phyloP scores from a whole-genome alignment of 1,140 invertebrate genomes.

The Oscheius sp. region DNA sequence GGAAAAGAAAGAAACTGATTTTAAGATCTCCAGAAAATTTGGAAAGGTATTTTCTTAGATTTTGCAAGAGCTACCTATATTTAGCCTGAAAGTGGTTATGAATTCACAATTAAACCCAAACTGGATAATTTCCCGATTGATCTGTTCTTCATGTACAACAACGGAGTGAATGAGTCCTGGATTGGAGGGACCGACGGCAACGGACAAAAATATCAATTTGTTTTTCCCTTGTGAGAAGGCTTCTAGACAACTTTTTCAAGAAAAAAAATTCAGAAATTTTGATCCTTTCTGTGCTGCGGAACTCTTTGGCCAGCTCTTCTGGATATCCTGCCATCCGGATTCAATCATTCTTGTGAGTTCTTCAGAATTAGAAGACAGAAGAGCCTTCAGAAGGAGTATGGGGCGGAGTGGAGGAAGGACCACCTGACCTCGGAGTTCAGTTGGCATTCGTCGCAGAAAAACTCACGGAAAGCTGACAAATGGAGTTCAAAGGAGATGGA shows the following conservation, averaged over 20 bases:
- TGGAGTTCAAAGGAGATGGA: neutral
- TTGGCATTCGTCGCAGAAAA: neutral
- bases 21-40: neutral
- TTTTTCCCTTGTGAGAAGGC: neutral
- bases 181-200: constrained; percentile 4
- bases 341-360: neutral
- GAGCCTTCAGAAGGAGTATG: constrained; percentile 9
- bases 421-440: neutral
- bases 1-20: neutral
- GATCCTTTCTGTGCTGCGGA: constrained; percentile 15
- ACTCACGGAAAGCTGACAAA: neutral
- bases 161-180: constrained; percentile 3
- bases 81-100: constrained; percentile 9
- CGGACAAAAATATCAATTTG: constrained; percentile 17
- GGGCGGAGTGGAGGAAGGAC: neutral
- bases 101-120: constrained; percentile 1
- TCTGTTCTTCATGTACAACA: constrained; percentile 10
- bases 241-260: neutral
- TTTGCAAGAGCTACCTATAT: neutral
- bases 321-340: constrained; percentile 16
- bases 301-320: constrained; percentile 16
- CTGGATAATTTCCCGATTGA: neutral
- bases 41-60: neutral
- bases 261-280: too few species aligned
- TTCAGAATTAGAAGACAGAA: neutral